phyloP scores from a whole-genome alignment of 1,140 invertebrate genomes.

The Heliconius himera region DNA sequence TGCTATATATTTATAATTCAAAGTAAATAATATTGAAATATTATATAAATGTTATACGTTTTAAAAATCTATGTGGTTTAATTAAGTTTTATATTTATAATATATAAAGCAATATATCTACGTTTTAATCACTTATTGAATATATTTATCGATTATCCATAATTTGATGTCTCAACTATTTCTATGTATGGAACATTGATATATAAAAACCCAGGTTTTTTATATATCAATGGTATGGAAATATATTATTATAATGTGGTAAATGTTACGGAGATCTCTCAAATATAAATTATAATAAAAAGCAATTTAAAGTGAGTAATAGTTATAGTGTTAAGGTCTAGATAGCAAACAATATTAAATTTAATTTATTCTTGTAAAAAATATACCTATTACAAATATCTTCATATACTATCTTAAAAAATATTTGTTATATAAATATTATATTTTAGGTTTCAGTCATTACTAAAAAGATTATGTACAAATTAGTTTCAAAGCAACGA shows the following conservation, averaged over 20 bases:
- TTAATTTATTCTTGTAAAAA: constrained; percentile 47
- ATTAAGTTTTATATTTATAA: background rate
- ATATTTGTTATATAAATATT: constrained; percentile 18
- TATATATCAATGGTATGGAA: background rate
- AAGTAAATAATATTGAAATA: background rate
- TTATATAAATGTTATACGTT: constrained; percentile 1
- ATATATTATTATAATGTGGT: background rate
- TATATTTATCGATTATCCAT: background rate
- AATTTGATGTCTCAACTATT: background rate
- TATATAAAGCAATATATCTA: background rate
- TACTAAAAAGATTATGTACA: background rate
- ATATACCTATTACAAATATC: constrained; percentile 34
- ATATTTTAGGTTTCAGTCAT: constrained; percentile 1
- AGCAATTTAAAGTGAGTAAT: constrained; percentile 31
- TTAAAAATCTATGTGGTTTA: background rate
- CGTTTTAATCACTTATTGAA: background rate
- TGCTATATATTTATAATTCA: background rate
- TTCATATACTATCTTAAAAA: constrained; percentile 19
- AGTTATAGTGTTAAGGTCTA: constrained; percentile 35
- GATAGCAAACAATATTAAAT: constrained; percentile 43
- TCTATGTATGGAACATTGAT: background rate
- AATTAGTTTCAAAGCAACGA: constrained; percentile 6
- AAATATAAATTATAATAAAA: constrained; percentile 24
- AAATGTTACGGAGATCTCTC: constrained; percentile 4
- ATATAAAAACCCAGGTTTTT: background rate